These are phyloP conservation scores for Heliconius congener DNA, from an alignment of 1,140 invertebrate species.

Conservation along the genomic window DNA sequence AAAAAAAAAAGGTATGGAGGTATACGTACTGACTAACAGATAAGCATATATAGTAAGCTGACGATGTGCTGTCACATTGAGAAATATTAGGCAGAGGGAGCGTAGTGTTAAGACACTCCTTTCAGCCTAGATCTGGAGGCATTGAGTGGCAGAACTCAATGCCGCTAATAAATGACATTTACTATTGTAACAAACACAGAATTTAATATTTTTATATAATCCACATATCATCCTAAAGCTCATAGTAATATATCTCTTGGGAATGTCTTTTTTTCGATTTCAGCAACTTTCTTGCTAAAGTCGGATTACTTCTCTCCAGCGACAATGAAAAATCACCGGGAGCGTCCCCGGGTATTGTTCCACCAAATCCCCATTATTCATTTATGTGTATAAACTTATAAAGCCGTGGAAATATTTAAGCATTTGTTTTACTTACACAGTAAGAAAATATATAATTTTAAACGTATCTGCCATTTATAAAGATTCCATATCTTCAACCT, in stretches of 20 bases:
- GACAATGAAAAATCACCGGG: slow-evolving; percentile 23
- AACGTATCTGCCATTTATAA: not conserved
- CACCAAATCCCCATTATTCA: slow-evolving; percentile 21
- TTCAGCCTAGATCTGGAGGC: too few species aligned
- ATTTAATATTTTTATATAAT: not conserved
- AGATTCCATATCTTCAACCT: not conserved
- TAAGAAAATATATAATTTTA: not conserved
- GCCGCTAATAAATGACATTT: too few species aligned
- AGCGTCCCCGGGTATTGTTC: slow-evolving; percentile 17
- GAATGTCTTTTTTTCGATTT: slow-evolving; percentile 14
- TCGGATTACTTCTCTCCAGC: slow-evolving; percentile 21
- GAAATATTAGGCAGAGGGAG: too few species aligned
- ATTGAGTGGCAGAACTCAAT: too few species aligned
- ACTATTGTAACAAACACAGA: too few species aligned
- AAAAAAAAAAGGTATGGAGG: too few species aligned
- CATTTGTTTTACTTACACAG: not conserved
- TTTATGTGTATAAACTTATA: slow-evolving; percentile 13
- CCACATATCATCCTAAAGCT: not conserved
- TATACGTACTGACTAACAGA: too few species aligned
- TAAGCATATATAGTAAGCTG: too few species aligned
- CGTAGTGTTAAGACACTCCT: too few species aligned
- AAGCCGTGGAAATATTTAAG: not conserved
- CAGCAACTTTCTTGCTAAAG: slow-evolving; percentile 4
- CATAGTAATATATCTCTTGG: not conserved
- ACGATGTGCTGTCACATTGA: too few species aligned